Percentiles rank a stretch among this genome's conserved stretches.
Conservation (phyloP, 2,113 vertebrate species). For the Fulica atra region DNA sequence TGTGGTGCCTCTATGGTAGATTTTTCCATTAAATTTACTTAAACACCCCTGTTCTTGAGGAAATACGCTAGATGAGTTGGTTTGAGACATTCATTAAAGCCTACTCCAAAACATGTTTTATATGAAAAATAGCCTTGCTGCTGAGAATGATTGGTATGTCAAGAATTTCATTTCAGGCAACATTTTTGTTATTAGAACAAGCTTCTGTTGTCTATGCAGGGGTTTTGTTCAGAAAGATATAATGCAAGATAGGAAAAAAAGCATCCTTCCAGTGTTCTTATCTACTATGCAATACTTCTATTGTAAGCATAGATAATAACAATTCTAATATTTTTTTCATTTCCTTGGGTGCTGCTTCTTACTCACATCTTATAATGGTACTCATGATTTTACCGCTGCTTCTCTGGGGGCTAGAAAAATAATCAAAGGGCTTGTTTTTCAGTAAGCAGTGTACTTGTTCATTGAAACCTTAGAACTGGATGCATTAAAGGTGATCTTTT, state of each 20-base stretch:
- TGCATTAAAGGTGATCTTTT: slow-evolving; percentile 24
- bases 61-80: slow-evolving; percentile 64
- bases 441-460: neutral
- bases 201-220: slow-evolving; percentile 62
- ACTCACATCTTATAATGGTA: slow-evolving; percentile 42
- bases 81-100: slow-evolving; percentile 73
- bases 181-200: slow-evolving; percentile 76
- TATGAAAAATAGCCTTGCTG: slow-evolving; percentile 68
- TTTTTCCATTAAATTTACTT: slow-evolving; percentile 15
- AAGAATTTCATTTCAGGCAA: slow-evolving; percentile 79
- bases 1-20: neutral
- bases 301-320: slow-evolving; percentile 78
- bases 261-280: slow-evolving; percentile 64
- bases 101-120: slow-evolving; percentile 47
- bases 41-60: slow-evolving; percentile 46
- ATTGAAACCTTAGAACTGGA: slow-evolving; percentile 35
- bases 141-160: slow-evolving; percentile 78
- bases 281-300: slow-evolving; percentile 67
- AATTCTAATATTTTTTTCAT: slow-evolving; percentile 82
- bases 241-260: slow-evolving; percentile 69
- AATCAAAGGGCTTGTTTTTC: slow-evolving; percentile 58
- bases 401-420: slow-evolving; percentile 42
- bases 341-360: slow-evolving; percentile 74
- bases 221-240: slow-evolving; percentile 77
- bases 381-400: slow-evolving; percentile 30